Conservation (phyloP, 2,888 invertebrate genomes). For the Lymantria dispar region DNA sequence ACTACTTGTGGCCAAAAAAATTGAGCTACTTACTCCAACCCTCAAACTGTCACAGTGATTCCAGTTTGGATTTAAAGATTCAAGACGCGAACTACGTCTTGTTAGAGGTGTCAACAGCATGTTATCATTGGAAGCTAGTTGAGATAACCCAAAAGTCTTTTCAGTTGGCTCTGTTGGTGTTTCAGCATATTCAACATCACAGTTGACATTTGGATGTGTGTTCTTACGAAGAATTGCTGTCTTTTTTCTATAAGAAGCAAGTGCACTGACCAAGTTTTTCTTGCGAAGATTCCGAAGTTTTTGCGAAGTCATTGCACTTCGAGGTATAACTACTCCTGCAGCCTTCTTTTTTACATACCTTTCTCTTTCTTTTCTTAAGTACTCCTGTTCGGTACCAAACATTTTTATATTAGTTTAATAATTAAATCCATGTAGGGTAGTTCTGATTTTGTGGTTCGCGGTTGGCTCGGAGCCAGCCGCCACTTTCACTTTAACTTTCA, state of each 20-base stretch:
- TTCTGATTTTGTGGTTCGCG: no score
- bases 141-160: slow-evolving; percentile 8
- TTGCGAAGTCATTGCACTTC: slow-evolving; percentile 10
- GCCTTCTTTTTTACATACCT: slow-evolving; percentile 11
- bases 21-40: slow-evolving; percentile 5
- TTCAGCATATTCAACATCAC: slow-evolving; percentile 11
- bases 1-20: slow-evolving; percentile 9
- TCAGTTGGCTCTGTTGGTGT: slow-evolving; percentile 8
- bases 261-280: slow-evolving; percentile 10
- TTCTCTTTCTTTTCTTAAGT: slow-evolving; percentile 10
- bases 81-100: slow-evolving; percentile 7
- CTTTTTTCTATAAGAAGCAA: slow-evolving; percentile 11
- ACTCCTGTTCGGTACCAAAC: no score
- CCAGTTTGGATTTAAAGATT: slow-evolving; percentile 5
- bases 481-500: no score
- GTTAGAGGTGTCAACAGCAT: slow-evolving; percentile 5
- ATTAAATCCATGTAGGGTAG: no score
- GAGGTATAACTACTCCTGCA: slow-evolving; percentile 8
- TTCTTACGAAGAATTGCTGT: slow-evolving; percentile 5
- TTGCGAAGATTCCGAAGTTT: slow-evolving; percentile 6
- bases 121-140: slow-evolving; percentile 11
- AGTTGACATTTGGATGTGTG: slow-evolving; percentile 6
- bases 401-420: no score
- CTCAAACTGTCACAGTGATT: slow-evolving; percentile 5
- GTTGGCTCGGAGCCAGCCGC: no score